Conservation (phyloP, 2,113 vertebrate genomes). For the Pardalotus punctatus region DNA sequence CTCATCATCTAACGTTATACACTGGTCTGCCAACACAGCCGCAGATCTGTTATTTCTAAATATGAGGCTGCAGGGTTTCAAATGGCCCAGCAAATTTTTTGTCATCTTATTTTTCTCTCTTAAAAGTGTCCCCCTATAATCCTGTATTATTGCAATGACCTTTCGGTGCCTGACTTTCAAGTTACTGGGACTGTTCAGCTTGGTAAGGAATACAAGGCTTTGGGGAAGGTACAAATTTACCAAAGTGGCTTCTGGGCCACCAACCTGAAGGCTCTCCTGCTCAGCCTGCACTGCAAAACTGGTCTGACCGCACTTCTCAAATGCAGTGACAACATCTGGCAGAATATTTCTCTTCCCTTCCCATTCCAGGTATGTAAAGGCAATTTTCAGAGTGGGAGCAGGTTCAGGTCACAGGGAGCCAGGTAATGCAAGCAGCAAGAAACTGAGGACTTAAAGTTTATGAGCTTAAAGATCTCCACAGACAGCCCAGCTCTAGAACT, state of each 20-base stretch:
- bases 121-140: not conserved
- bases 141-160: not conserved
- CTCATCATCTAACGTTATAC: not conserved
- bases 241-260: not conserved
- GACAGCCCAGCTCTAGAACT: not conserved
- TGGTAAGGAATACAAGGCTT: not conserved
- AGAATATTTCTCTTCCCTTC: not conserved
- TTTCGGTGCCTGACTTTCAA: not conserved
- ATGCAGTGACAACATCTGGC: not conserved
- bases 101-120: not conserved
- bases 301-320: not conserved
- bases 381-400: not conserved
- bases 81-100: not conserved
- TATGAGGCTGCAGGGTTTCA: not conserved
- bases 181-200: not conserved
- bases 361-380: not conserved
- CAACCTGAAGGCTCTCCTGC: not conserved
- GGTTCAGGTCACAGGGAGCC: not conserved
- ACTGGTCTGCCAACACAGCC: not conserved
- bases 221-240: not conserved
- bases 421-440: not conserved
- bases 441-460: accelerated
- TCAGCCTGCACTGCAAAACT: not conserved
- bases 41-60: not conserved
- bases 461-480: not conserved